Conservation (phyloP, 2,888 invertebrate species). For the Drosophila aldrichi region DNA sequence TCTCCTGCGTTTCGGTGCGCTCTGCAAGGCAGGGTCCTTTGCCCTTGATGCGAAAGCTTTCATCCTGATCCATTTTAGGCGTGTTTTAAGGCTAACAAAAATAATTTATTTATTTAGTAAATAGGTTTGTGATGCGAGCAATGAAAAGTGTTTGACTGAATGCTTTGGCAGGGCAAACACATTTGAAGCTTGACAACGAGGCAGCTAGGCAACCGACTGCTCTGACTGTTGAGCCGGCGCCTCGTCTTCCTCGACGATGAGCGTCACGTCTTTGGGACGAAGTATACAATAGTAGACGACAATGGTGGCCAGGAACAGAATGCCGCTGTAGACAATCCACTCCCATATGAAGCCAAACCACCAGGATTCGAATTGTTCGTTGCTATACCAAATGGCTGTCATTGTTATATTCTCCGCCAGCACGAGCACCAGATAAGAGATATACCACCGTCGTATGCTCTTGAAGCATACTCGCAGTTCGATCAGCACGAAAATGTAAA, state of each 20-base stretch:
- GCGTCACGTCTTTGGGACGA: conserved; percentile 88
- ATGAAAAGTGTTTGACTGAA: conserved; percentile 26
- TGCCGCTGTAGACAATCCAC: conserved; percentile 87
- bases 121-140: conserved; percentile 14
- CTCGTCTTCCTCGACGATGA: conserved; percentile 81
- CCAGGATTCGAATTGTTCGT: conserved; percentile 88
- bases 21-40: conserved; percentile 41
- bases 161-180: conserved; percentile 48
- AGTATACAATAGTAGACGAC: conserved; percentile 88
- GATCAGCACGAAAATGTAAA: conserved; percentile 91
- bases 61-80: conserved; percentile 21
- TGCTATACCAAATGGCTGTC: conserved; percentile 89
- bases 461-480: conserved; percentile 93
- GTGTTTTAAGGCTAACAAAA: conserved; percentile 38
- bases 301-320: conserved; percentile 88
- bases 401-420: conserved; percentile 89
- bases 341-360: conserved; percentile 90
- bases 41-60: conserved; percentile 44
- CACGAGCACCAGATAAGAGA: conserved; percentile 89
- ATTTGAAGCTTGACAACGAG: conserved; percentile 25
- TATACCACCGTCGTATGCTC: conserved; percentile 89
- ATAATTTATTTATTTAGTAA: conserved; percentile 59
- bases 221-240: conserved; percentile 10
- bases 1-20: conserved; percentile 58
- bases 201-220: conserved; percentile 53